Evolutionary conservation across 2,888 invertebrate species (phyloP), one percentile per base, ranked within the genome.

Genomic region (Polydrusus tereticollis): DNA sequence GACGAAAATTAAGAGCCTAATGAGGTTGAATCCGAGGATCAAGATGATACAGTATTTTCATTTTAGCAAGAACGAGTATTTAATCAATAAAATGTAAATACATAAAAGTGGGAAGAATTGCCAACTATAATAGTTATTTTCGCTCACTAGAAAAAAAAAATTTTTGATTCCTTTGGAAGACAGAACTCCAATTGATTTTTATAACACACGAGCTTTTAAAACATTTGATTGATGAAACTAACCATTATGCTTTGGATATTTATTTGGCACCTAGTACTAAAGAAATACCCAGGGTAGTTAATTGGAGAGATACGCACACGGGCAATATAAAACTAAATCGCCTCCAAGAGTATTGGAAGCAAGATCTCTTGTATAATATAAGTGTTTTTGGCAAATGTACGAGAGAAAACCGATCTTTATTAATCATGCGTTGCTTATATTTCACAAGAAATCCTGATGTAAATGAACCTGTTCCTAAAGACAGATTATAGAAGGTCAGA

Each of bases 401-500:
- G 71, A 69, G 75, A 41, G 52, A 73, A 55, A 58, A 75, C 41
- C 21, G 73, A 0, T 74, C 72, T 60, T 50, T 75, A 10, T 23
- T 72, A 4, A 74, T 74, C 26, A 26, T 73, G 59, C 62, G 73
- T 26, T 52, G 55, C 23, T 41, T 65, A 55, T 57, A 65, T 57
- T 65, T 65, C 26, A 41, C 65, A 65, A 21, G 26, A 60, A 60
- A 60, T 60, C 36, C 36, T 36, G 16, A 50, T 20, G 29, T 16
- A 12, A 21, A 16, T 16, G 8, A 47, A 47, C 70, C 45, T 45
- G 26, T 50, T 29, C 57, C 41, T 26, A 41, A 62, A 21, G 73
- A 75, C 41, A 43, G 65, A 23, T 58, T 75, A 26, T 72, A 69
- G 45, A 82, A 84, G 80, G 80, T 83, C 41, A 76, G 77, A n/a